Percentiles rank a stretch among this genome's conserved stretches.
phyloP scores from a whole-genome alignment of 1,140 invertebrate genomes.

The Zophobas morio region DNA sequence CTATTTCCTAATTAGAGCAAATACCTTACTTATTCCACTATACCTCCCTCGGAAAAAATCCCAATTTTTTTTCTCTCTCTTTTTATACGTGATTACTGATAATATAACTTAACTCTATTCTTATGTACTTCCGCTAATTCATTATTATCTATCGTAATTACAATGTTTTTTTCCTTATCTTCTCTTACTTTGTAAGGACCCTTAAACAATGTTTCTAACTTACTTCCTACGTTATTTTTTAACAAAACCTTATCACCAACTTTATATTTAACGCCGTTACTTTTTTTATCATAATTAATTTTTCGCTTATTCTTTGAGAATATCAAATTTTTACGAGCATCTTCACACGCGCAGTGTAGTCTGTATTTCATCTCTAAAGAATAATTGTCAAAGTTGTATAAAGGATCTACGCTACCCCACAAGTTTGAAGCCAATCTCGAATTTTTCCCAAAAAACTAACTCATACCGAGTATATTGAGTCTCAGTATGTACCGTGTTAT shows the following conservation, averaged over 20 bases:
- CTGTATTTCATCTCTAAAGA: conserved; percentile 53
- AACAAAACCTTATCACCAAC: conserved; percentile 49
- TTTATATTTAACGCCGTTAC: conserved; percentile 41
- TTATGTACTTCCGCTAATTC: conserved; percentile 19
- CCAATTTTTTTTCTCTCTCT: too few species aligned
- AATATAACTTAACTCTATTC: conserved; percentile 13
- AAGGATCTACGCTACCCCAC: not conserved
- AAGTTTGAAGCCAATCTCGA: conserved; percentile 49
- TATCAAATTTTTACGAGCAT: conserved; percentile 53
- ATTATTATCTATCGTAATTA: conserved; percentile 52
- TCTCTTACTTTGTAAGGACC: conserved; percentile 50
- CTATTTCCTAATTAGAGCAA: too few species aligned
- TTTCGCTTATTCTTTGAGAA: conserved; percentile 46
- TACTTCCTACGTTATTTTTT: conserved; percentile 45
- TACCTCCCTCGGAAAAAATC: too few species aligned
- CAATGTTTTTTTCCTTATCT: conserved; percentile 51
- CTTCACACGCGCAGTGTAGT: conserved; percentile 50
- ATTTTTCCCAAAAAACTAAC: conserved; percentile 57
- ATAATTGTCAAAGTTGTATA: too few species aligned
- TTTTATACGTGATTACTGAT: not conserved
- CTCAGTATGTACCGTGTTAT: conserved; percentile 53
- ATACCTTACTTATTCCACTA: too few species aligned
- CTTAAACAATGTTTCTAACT: conserved; percentile 49
- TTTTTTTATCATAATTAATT: conserved; percentile 44
- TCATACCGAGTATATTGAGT: conserved; percentile 56